Base-by-base conservation (phyloP, 1,140 invertebrate genomes). In the Drosophila bocqueti region DNA sequence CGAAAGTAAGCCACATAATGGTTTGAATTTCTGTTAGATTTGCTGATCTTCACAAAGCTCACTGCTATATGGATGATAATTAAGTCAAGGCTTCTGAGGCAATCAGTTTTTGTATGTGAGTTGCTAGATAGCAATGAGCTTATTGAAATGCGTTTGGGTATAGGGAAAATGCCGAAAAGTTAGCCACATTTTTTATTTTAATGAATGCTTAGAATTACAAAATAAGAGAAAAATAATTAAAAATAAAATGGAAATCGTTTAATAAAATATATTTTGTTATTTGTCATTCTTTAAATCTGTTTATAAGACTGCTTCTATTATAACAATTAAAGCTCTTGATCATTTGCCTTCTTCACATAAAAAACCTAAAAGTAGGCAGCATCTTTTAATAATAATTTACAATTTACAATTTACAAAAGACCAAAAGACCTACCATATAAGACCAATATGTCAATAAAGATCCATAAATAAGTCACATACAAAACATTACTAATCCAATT, bases 91-190 rank as follows among this genome's bases (percentile, higher is more conserved):
- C 0, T 9, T 3, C 4, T 13, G 11, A 40, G 38, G 6, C 55
- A 38, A 6, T 31, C n/a, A 73, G 7, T 24, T 45, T 61, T 31
- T 18, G 18, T 47, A 0, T 4, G 42, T 16, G 10, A 3, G 15
- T 4, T 8, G 2, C 8, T 16, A 4, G 40, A 40, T n/a, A 40
- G 54, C 21, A 57, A 11, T 40, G 18, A 40, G 58, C 11, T 29
- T 31, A 1, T 0, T 42, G 0, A 1, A 2, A 5, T 0, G 2
- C 0, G 2, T 4, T 15, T 8, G 2, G 0, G 1, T 16, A 9
- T 7, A 9, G 2, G 5, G 4, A 10, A 18, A 18, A 13, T 26
- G 29, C 63, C 63, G 2, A 66, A 45, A 66, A 66, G 63, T n/a
- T 21, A 16, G 29, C 10, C 9, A 31, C 3, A 6, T n/a, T n/a